phyloP scores from a whole-genome alignment of 37 sponge, comb jelly and placozoan genomes.

The Geodia barretti region DNA sequence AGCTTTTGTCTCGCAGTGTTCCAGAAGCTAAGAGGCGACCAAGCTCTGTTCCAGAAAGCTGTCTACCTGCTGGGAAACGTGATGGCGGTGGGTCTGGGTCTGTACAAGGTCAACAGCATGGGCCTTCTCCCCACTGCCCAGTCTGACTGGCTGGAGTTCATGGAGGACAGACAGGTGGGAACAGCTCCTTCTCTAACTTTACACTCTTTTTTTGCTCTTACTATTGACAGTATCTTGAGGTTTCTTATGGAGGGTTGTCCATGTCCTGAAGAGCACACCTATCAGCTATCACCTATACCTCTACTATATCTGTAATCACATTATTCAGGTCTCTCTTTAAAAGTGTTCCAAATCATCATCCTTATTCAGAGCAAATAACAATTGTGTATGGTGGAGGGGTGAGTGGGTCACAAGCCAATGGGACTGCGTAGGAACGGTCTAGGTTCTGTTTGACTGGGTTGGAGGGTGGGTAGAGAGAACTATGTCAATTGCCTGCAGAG shows the following conservation, averaged over 20 bases:
- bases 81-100: slow-evolving; percentile 75
- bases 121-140: slow-evolving; percentile 91
- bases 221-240: neutral
- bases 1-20: too few species aligned
- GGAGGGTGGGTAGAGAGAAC: neutral
- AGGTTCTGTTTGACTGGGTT: too few species aligned
- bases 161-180: slow-evolving; percentile 66
- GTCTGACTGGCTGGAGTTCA: slow-evolving; percentile 98
- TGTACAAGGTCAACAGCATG: slow-evolving; percentile 93
- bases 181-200: neutral
- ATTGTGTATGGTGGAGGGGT: too few species aligned
- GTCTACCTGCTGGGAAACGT: slow-evolving; percentile 89
- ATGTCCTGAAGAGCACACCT: neutral
- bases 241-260: neutral
- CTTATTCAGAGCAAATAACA: too few species aligned
- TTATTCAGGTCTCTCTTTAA: too few species aligned
- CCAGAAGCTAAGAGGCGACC: slow-evolving; percentile 82
- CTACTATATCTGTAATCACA: neutral
- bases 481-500: neutral
- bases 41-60: slow-evolving; percentile 81
- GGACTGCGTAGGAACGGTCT: too few species aligned
- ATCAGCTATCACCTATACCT: neutral
- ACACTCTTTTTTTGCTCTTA: neutral
- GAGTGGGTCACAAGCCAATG: too few species aligned
- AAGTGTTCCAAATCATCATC: too few species aligned